These are phyloP conservation scores for Bagarius yarrelli DNA, from an alignment of 2,113 vertebrate genomes.

Conservation along the genomic window DNA sequence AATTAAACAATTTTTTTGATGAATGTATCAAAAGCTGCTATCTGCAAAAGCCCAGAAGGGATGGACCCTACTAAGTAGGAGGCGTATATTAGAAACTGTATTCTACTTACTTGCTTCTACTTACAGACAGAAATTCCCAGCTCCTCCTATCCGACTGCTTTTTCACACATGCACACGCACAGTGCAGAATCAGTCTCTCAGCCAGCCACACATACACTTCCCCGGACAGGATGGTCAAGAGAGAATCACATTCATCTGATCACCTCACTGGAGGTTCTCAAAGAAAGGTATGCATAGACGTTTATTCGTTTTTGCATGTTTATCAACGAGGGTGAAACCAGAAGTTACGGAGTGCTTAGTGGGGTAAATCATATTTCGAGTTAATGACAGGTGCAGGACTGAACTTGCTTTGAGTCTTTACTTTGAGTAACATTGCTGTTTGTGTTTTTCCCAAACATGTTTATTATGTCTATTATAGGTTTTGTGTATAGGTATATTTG, in stretches of 20 bases:
- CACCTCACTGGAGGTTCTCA: conserved; percentile 47
- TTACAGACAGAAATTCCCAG: not conserved
- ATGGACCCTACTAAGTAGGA: conserved; percentile 9
- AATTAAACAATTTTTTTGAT: not conserved
- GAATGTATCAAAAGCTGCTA: not conserved
- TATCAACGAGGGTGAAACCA: not conserved
- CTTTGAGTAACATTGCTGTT: not conserved
- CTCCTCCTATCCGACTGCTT: conserved; percentile 26
- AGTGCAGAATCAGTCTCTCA: conserved; percentile 11
- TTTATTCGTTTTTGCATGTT: not conserved
- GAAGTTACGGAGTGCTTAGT: not conserved
- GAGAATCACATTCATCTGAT: conserved; percentile 50
- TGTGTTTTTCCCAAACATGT: not conserved
- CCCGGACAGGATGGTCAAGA: conserved; percentile 52
- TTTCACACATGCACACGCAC: conserved; percentile 28
- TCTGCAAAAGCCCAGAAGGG: not conserved
- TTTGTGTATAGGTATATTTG: not conserved
- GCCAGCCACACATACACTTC: conserved; percentile 18
- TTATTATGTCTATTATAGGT: not conserved
- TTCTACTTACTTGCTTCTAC: too few species aligned
- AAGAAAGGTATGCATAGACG: conserved; percentile 41
- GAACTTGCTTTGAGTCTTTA: not conserved
- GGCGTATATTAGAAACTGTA: conserved; percentile 20
- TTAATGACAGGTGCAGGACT: not conserved
- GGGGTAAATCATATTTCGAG: not conserved